phyloP scores from a whole-genome alignment of 2,113 vertebrate genomes.

The Mixornis gularis region DNA sequence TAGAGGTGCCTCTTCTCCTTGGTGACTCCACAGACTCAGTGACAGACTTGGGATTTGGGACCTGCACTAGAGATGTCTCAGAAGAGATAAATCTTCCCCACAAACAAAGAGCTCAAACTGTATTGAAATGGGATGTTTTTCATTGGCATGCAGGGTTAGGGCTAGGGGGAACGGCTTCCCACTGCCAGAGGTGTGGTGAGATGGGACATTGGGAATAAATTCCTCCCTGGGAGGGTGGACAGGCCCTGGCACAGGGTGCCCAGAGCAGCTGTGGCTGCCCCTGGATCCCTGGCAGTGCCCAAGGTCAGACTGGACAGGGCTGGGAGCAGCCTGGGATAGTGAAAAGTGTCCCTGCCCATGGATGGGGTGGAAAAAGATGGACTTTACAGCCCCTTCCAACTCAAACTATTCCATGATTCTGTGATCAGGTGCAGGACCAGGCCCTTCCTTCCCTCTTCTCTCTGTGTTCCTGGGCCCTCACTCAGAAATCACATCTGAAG shows the following conservation, averaged over 20 bases:
- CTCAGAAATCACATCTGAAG: not conserved
- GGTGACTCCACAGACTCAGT: not conserved
- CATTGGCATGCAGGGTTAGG: not conserved
- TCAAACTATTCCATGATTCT: not conserved
- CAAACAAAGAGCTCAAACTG: not conserved
- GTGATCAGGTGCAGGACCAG: not conserved
- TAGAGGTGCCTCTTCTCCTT: not conserved
- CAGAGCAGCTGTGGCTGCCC: not conserved
- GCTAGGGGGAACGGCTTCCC: not conserved
- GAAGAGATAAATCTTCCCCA: not conserved
- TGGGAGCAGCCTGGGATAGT: fast-evolving
- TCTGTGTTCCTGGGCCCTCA: not conserved
- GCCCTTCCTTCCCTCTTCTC: not conserved
- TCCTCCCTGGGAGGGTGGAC: fast-evolving
- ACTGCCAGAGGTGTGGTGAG: not conserved
- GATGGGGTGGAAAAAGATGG: too few species aligned
- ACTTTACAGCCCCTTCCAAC: not conserved
- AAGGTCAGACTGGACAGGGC: not conserved
- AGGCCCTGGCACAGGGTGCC: not conserved
- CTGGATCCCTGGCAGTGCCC: not conserved
- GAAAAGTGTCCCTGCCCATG: not conserved
- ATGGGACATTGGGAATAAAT: not conserved
- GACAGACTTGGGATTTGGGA: not conserved
- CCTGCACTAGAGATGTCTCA: not conserved
- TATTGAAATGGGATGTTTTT: not conserved